These are phyloP conservation scores for Anhinga anhinga DNA, from an alignment of 2,113 vertebrate species.

Conservation along the genomic window DNA sequence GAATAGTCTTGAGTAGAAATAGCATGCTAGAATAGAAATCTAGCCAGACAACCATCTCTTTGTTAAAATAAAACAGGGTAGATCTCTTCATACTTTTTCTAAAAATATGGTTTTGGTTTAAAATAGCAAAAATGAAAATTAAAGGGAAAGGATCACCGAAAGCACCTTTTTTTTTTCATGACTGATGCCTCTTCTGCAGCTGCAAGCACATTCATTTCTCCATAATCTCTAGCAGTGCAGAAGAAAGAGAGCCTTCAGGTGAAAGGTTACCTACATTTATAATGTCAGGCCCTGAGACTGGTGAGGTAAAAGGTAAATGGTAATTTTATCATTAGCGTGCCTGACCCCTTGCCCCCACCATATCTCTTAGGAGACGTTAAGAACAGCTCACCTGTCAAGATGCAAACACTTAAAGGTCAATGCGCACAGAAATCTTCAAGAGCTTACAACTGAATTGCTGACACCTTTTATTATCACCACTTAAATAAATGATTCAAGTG, in stretches of 20 bases:
- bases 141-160: neutral
- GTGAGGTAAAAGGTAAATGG: slow-evolving; percentile 80
- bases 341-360: slow-evolving; percentile 74
- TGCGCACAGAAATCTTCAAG: slow-evolving; percentile 73
- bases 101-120: neutral
- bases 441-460: slow-evolving; percentile 75
- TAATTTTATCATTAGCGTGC: slow-evolving; percentile 85
- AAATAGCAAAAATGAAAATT: neutral
- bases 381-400: slow-evolving; percentile 75
- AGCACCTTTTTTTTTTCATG: neutral
- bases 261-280: slow-evolving; percentile 83
- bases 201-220: slow-evolving; percentile 29
- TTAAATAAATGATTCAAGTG: slow-evolving; percentile 83
- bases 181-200: slow-evolving; percentile 25
- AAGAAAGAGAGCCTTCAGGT: slow-evolving; percentile 74
- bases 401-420: slow-evolving; percentile 79
- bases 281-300: slow-evolving; percentile 74
- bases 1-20: neutral
- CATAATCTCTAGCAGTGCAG: slow-evolving; percentile 48
- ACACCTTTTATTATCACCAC: slow-evolving; percentile 80
- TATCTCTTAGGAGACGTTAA: slow-evolving; percentile 74
- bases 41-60: neutral
- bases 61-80: neutral
- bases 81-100: neutral
- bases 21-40: neutral